Base-by-base conservation (phyloP, 2,797 vertebrate species). In the Neosilurus hyrtlii region DNA sequence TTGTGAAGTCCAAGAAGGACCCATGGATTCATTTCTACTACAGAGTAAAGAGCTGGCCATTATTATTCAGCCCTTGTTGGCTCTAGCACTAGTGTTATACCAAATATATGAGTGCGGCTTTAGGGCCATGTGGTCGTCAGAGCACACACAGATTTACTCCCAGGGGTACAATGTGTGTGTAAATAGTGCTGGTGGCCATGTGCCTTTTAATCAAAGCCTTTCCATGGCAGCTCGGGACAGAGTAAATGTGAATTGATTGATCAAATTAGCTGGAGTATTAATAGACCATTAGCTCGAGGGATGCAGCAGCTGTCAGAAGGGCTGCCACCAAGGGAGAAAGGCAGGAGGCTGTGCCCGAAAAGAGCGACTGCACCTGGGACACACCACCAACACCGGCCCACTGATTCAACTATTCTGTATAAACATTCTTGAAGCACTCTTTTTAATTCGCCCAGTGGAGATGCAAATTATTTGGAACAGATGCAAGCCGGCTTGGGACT, bases 231-330 rank as follows among this genome's bases (percentile, higher is more conserved):
- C 72, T 92, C 89, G 89, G 90, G 90, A 92, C 92, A 91, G 87
- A 72, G 90, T 90, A 93, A 93, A 93, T 93, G 89, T 90, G 92
- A 94, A 95, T 93, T 90, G 92, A 94, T 93, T 90, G 93, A 92
- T 93, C 91, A 93, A 94, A 95, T 95, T 94, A 95, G 91, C 93
- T 79, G 3, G 88, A 88, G 91, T 93, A 95, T 94, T 94, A 94
- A 94, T 92, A 94, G 93, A 91, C 92, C 89, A 92, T 93, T 93
- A 93, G 91, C 91, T 92, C 93, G 91, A 90, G 92, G 93, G 93
- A 95, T 89, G 92, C 92, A 90, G 92, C 94, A 94, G 93, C 93
- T 94, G 94, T 92, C 92, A 90, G 83, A 86, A 90, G 90, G 90
- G 92, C 89, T 79, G 87, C 88, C 87, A 89, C 90, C 88, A 1